Percentiles rank a stretch among this genome's conserved stretches.
Conservation (phyloP, 53 echinoderm and acorn worm genomes). For the Holothuria leucospilota region DNA sequence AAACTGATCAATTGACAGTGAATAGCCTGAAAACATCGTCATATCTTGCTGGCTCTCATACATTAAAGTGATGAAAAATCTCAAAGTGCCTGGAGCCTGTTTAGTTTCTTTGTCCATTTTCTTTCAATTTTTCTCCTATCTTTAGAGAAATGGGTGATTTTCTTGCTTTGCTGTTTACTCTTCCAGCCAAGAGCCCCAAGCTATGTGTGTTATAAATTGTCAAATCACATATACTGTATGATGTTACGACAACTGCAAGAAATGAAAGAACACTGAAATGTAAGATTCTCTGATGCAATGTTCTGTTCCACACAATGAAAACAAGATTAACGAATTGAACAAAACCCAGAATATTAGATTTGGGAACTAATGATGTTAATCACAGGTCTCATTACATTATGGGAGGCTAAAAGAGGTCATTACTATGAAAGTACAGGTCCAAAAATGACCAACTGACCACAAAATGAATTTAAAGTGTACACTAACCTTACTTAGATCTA, state of each 20-base stretch:
- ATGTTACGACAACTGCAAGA: constrained; percentile 19
- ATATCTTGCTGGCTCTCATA: constrained; percentile 33
- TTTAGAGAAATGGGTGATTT: constrained; percentile 49
- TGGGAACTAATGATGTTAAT: constrained; percentile 34
- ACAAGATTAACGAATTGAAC: constrained; percentile 30
- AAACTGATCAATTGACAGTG: constrained; percentile 49
- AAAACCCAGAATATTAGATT: constrained; percentile 34
- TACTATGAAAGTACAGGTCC: no score
- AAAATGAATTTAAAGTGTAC: no score
- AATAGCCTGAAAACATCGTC: constrained; percentile 46
- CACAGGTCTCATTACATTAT: constrained; percentile 1
- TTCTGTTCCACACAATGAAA: constrained; percentile 30
- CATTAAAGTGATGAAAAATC: constrained; percentile 53
- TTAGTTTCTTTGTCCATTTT: constrained; percentile 51
- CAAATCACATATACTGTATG: constrained; percentile 36
- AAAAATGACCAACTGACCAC: no score
- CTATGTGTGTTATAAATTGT: constrained; percentile 49
- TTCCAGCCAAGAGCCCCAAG: constrained; percentile 30
- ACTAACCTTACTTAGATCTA: no score
- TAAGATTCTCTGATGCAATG: neutral
- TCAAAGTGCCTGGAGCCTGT: constrained; percentile 22
- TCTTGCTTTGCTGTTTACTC: constrained; percentile 38
- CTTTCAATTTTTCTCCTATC: constrained; percentile 51
- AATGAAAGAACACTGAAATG: neutral
- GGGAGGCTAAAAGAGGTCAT: no score